These are phyloP conservation scores for Cheilosia impressa DNA, from an alignment of 2,888 invertebrate genomes.

Conservation along the genomic window DNA sequence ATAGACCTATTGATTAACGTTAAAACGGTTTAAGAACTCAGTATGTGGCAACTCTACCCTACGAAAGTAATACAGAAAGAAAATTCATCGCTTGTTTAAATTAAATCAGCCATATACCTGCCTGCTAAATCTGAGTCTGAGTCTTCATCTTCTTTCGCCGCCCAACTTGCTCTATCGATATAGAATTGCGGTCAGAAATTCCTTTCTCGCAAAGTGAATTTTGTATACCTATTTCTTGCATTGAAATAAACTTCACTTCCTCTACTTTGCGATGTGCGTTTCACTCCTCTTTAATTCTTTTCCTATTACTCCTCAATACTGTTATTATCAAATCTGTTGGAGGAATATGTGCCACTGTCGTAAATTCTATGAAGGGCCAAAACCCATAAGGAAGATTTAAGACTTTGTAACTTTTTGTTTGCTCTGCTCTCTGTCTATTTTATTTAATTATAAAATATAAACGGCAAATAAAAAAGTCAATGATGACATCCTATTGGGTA, in stretches of 20 bases:
- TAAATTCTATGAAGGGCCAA: conserved; percentile 1
- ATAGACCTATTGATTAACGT: no score
- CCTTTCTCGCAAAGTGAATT: not conserved
- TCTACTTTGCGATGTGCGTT: not conserved
- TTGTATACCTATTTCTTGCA: not conserved
- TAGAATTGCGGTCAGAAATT: not conserved
- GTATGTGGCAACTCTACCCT: no score
- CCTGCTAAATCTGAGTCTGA: no score
- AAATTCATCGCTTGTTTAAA: no score
- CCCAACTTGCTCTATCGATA: no score
- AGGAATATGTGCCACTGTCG: not conserved
- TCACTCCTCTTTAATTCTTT: not conserved
- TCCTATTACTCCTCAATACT: conserved; percentile 26
- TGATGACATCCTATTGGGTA: conserved; percentile 52
- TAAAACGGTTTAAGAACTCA: no score
- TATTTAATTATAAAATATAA: conserved; percentile 20
- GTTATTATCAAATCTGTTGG: conserved; percentile 18
- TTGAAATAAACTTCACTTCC: not conserved
- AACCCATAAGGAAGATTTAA: conserved; percentile 31
- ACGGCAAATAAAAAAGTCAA: conserved; percentile 8
- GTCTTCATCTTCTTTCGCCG: no score
- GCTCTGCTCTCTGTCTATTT: not conserved
- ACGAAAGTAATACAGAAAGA: no score
- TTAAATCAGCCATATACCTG: no score
- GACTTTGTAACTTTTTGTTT: not conserved